These are phyloP conservation scores for Melanotaenia pygmaea DNA, from an alignment of 2,797 vertebrate genomes.

Conservation along the genomic window DNA sequence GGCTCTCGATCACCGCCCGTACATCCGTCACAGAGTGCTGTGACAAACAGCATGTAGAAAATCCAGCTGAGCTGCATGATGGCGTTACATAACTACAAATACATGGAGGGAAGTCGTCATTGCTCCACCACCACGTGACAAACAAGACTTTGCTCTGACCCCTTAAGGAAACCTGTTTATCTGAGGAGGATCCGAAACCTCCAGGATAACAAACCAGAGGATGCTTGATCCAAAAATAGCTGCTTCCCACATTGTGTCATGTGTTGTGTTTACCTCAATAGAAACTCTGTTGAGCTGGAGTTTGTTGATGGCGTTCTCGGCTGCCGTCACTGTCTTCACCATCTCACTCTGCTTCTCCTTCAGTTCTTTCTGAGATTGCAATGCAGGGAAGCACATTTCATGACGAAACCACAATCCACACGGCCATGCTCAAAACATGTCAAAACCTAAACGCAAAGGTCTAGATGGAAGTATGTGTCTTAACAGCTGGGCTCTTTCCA, in stretches of 20 bases:
- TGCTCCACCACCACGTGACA: neutral
- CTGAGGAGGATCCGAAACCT: neutral
- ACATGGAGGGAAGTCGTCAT: neutral
- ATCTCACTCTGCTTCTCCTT: conserved; percentile 77
- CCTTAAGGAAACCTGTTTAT: conserved; percentile 12
- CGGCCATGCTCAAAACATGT: conserved; percentile 15
- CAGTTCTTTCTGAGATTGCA: conserved; percentile 79
- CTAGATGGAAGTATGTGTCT: neutral
- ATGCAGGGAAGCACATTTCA: neutral
- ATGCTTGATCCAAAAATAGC: conserved; percentile 22
- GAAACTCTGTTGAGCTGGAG: conserved; percentile 85
- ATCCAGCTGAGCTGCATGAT: neutral
- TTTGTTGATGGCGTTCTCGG: conserved; percentile 87
- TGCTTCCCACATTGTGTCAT: neutral
- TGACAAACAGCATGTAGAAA: neutral
- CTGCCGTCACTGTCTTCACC: conserved; percentile 81
- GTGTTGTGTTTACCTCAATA: conserved; percentile 79
- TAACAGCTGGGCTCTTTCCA: neutral
- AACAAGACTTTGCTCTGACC: neutral
- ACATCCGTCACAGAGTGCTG: conserved; percentile 85
- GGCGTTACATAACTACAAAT: neutral
- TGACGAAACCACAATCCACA: conserved; percentile 1
- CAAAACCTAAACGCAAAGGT: conserved; percentile 8
- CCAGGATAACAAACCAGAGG: neutral
- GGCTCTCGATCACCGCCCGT: conserved; percentile 76